Evolutionary conservation across 2,888 invertebrate species (phyloP).

Genomic region (Rhorus exstirpatorius): DNA sequence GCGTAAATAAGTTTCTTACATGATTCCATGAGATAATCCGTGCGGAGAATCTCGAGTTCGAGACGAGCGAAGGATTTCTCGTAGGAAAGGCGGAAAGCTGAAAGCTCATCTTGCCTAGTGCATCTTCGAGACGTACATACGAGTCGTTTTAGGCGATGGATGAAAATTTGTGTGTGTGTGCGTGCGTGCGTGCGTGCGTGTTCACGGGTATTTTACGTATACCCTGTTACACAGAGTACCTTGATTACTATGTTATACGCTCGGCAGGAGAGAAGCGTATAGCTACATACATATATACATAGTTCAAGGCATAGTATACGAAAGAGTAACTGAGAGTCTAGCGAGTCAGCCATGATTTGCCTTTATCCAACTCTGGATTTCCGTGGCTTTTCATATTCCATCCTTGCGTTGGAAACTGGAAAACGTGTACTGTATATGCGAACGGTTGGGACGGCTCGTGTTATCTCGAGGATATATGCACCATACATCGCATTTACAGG

Average conservation of each 20-base stretch:
- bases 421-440: conserved; percentile 52
- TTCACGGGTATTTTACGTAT: conserved; percentile 50
- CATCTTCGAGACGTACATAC: conserved; percentile 34
- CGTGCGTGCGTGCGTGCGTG: conserved; percentile 21
- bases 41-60: conserved; percentile 44
- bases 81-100: conserved; percentile 41
- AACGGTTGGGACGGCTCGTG: conserved; percentile 32
- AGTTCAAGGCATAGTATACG: not conserved
- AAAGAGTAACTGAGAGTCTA: conserved; percentile 32
- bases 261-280: not conserved
- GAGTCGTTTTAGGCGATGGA: conserved; percentile 40
- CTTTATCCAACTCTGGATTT: conserved; percentile 61
- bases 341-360: conserved; percentile 57
- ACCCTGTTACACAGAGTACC: conserved; percentile 47
- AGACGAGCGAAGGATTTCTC: conserved; percentile 20
- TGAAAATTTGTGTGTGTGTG: conserved; percentile 23
- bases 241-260: conserved; percentile 42
- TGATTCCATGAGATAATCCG: conserved; percentile 63
- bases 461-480: conserved; percentile 49
- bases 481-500: conserved; percentile 1
- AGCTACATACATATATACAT: not conserved
- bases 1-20: conserved; percentile 83
- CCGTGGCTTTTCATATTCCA: conserved; percentile 55
- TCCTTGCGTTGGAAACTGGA: conserved; percentile 22
- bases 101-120: conserved; percentile 57